Percentiles rank a stretch among this genome's conserved stretches.
phyloP scores from a whole-genome alignment of 2,888 invertebrate genomes.

The Malachius bipustulatus region DNA sequence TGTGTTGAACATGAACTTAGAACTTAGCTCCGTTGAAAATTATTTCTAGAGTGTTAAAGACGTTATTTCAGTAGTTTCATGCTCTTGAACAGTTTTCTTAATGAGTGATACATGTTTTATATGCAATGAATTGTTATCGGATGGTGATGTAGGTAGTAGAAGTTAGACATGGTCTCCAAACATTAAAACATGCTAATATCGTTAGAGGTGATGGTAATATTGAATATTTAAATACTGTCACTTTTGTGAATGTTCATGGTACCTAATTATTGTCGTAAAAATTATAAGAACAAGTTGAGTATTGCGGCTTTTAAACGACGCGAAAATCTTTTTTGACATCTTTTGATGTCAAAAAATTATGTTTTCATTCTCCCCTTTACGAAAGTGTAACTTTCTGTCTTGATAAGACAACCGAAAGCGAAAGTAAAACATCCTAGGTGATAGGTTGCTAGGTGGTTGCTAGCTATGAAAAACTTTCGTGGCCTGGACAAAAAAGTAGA shows the following conservation, averaged over 20 bases:
- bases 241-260: conserved; percentile 8
- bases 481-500: no score
- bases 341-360: no score
- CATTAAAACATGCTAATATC: conserved; percentile 13
- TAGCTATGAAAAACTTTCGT: no score
- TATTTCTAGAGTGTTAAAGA: conserved; percentile 10
- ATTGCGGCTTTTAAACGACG: conserved; percentile 7
- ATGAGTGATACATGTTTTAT: conserved; percentile 12
- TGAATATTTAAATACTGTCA: conserved; percentile 12
- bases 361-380: no score
- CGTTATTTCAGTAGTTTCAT: conserved; percentile 6
- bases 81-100: conserved; percentile 11
- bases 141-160: conserved; percentile 9
- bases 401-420: no score
- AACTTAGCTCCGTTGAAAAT: conserved; percentile 10
- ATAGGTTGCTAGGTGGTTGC: no score
- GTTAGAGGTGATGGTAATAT: conserved; percentile 12
- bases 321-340: no score
- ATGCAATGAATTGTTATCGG: conserved; percentile 10
- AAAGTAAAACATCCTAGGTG: no score
- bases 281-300: conserved; percentile 5
- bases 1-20: no score
- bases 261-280: conserved; percentile 10
- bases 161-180: conserved; percentile 12
- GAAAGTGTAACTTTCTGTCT: no score